phyloP scores from a whole-genome alignment of 2,888 invertebrate genomes.

The Callimorpha dominula region DNA sequence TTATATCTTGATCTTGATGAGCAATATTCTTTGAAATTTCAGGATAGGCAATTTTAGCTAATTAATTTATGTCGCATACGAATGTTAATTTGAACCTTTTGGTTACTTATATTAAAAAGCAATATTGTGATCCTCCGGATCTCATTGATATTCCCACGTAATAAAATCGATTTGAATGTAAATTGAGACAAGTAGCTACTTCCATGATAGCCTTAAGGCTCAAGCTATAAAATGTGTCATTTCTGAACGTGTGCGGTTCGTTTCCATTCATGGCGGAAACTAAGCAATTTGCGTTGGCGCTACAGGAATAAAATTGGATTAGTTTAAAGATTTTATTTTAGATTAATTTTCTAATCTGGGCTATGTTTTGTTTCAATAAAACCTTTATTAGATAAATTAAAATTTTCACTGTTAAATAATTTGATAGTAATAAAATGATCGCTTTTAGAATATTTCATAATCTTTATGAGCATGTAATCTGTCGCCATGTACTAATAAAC shows the following conservation, averaged over 20 bases:
- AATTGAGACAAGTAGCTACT: conserved; percentile 66
- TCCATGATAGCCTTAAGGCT: conserved; percentile 62
- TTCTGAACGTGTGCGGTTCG: conserved; percentile 62
- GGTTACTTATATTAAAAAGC: conserved; percentile 40
- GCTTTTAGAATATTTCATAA: conserved; percentile 13
- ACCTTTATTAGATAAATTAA: conserved; percentile 7
- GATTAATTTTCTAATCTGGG: conserved; percentile 1
- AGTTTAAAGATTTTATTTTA: conserved; percentile 15
- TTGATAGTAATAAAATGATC: neutral
- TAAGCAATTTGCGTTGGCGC: conserved; percentile 38
- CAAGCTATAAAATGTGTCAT: conserved; percentile 60
- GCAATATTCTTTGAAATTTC: conserved; percentile 3
- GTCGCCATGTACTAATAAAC: conserved; percentile 45
- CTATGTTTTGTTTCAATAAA: conserved; percentile 8
- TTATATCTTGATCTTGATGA: too few relatives aligned
- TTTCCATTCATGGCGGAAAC: conserved; percentile 52
- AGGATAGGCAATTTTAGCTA: neutral
- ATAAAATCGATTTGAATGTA: conserved; percentile 68
- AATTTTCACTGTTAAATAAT: neutral
- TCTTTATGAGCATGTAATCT: conserved; percentile 43
- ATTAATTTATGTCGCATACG: neutral
- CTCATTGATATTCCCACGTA: conserved; percentile 67
- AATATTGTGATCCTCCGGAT: conserved; percentile 46
- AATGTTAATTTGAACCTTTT: conserved; percentile 7
- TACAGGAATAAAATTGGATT: conserved; percentile 32